Evolutionary conservation across 1,140 invertebrate genomes (phyloP), one percentile per base, ranked within the genome.

Genomic region (Bilobella aurantiaca): DNA sequence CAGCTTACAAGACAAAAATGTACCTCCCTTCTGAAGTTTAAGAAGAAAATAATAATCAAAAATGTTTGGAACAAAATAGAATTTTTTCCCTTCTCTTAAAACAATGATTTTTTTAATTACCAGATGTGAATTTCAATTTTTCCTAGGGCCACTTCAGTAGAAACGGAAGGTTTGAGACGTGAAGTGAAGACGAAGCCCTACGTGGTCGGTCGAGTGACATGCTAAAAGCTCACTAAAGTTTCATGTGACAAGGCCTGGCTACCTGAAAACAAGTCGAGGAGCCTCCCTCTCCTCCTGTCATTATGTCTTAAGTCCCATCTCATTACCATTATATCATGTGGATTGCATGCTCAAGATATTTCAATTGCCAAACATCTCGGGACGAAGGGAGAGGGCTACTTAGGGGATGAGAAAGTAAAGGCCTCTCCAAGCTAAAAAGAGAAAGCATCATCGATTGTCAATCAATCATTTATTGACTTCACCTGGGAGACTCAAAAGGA

Each of bases 401-500:
- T 42, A 42, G 37, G 21, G 27, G 30, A 61, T n/a, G 59, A 61
- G 21, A 23, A 31, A 37, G 34, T 16, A 21, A 62, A 46, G 49
- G 16, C 34, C 61, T 62, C 61, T 61, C 47, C 32, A 61, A 25
- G 32, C 47, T 34, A 27, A 61, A 42, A 42, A 25, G 59, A 42
- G 32, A 61, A 61, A 42, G 29, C 32, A 25, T 21, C 67, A 69
- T 71, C 70, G 70, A 71, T 72, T 69, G 46, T 49, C 47, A 72
- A 72, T 72, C 70, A 72, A 72, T 72, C 70, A 69, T 72, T 69
- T 69, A 72, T 72, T 62, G 70, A 58, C 57, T 69, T 72, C 65
- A 69, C 70, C 70, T 66, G 67, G 67, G 70, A 31, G 62, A 68
- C 49, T 14, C 21, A 21, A 63, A n/a, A 27, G 29, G 58, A 58